These are phyloP conservation scores for Drosophila demipolita DNA, from an alignment of 2,888 invertebrate species.

Conservation along the genomic window DNA sequence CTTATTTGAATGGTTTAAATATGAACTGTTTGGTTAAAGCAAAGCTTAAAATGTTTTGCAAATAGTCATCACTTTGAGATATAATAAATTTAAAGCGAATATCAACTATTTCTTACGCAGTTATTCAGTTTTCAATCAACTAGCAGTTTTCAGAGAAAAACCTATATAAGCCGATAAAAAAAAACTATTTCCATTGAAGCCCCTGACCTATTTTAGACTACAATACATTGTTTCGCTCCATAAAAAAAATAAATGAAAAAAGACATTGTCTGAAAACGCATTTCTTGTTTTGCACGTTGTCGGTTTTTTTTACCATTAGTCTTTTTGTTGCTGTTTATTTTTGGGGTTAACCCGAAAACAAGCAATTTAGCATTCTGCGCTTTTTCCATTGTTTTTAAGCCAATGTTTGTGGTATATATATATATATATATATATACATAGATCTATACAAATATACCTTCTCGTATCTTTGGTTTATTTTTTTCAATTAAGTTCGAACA, in stretches of 20 bases:
- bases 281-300: constrained; percentile 27
- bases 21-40: neutral
- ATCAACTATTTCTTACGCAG: neutral
- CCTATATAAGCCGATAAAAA: neutral
- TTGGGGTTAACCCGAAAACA: constrained; percentile 55
- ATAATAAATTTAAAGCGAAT: neutral
- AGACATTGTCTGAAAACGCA: constrained; percentile 32
- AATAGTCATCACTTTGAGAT: neutral
- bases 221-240: constrained; percentile 25
- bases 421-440: neutral
- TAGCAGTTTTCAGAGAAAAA: neutral
- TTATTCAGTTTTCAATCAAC: constrained; percentile 33
- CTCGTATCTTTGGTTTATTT: neutral
- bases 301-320: constrained; percentile 25
- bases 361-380: constrained; percentile 54
- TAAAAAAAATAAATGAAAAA: constrained; percentile 19
- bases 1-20: neutral
- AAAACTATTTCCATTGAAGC: constrained; percentile 27
- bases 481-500: constrained; percentile 33
- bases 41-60: neutral
- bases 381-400: constrained; percentile 41
- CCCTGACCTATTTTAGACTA: constrained; percentile 46
- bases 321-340: constrained; percentile 30
- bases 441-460: neutral
- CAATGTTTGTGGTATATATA: constrained; percentile 7